Conservation (phyloP, 2,888 invertebrate species). For the Rhabditoides inermis region DNA sequence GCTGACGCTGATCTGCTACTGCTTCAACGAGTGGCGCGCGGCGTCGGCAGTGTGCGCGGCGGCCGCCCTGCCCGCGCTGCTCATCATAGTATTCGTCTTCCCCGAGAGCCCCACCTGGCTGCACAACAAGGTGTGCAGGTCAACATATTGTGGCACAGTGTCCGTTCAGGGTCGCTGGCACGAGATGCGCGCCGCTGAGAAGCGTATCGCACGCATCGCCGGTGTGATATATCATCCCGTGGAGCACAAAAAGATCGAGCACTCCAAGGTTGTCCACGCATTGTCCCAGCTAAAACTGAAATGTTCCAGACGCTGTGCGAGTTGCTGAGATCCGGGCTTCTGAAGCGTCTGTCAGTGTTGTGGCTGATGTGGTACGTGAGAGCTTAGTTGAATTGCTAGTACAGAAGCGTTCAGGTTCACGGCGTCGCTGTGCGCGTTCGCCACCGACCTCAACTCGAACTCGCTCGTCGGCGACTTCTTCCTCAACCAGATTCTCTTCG, state of each 20-base stretch:
- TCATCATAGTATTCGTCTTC: slow-evolving; percentile 46
- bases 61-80: slow-evolving; percentile 39
- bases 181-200: slow-evolving; percentile 43
- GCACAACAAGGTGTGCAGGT: slow-evolving; percentile 44
- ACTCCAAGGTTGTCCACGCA: slow-evolving; percentile 23
- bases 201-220: slow-evolving; percentile 39
- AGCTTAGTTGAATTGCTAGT: background rate
- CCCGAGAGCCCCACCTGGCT: slow-evolving; percentile 51
- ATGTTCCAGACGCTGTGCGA: slow-evolving; percentile 24
- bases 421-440: slow-evolving; percentile 47
- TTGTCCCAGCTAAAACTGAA: background rate
- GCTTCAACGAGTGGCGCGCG: slow-evolving; percentile 43
- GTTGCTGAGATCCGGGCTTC: slow-evolving; percentile 31
- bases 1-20: slow-evolving; percentile 41
- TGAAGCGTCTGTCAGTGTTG: slow-evolving; percentile 37
- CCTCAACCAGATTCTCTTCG: slow-evolving; percentile 48
- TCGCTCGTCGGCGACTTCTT: slow-evolving; percentile 45
- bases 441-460: slow-evolving; percentile 47
- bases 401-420: slow-evolving; percentile 15
- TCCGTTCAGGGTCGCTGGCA: slow-evolving; percentile 18
- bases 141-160: background rate
- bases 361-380: slow-evolving; percentile 47
- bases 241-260: slow-evolving; percentile 34
- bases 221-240: slow-evolving; percentile 38
- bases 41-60: slow-evolving; percentile 42